Conservation (phyloP, 2,797 vertebrate genomes). For the Coreius guichenoti region DNA sequence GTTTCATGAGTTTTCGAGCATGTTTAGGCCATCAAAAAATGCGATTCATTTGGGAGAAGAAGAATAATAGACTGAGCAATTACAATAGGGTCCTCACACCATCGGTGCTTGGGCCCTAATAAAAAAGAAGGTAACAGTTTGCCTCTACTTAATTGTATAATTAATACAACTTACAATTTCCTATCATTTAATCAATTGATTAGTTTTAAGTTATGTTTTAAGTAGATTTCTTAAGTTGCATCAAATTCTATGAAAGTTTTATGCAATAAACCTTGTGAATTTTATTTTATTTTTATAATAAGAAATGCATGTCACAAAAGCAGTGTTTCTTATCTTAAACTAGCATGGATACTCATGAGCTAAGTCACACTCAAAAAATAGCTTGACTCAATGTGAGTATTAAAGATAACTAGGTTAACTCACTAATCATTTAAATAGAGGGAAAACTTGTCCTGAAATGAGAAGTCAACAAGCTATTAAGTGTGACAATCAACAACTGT, state of each 20-base stretch:
- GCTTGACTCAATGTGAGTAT: background rate
- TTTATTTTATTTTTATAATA: background rate
- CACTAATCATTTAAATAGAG: background rate
- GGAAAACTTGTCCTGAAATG: background rate
- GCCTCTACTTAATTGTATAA: background rate
- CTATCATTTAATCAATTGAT: background rate
- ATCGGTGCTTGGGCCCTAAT: too few relatives aligned
- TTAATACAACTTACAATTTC: background rate
- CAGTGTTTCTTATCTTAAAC: background rate
- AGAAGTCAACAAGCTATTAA: background rate
- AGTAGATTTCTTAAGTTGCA: background rate
- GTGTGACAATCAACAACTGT: background rate
- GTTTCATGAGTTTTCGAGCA: too few relatives aligned
- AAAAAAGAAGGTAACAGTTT: background rate
- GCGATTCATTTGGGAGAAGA: too few relatives aligned
- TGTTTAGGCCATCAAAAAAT: too few relatives aligned
- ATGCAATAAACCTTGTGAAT: background rate
- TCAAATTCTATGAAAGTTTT: background rate
- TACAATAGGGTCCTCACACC: too few relatives aligned
- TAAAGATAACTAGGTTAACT: background rate
- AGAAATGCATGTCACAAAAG: background rate
- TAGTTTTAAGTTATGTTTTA: background rate
- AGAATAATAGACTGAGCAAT: too few relatives aligned
- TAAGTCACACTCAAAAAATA: background rate
- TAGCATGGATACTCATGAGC: background rate